Base-by-base conservation (phyloP, 2,113 vertebrate species). In the Tachuris rubrigastra region DNA sequence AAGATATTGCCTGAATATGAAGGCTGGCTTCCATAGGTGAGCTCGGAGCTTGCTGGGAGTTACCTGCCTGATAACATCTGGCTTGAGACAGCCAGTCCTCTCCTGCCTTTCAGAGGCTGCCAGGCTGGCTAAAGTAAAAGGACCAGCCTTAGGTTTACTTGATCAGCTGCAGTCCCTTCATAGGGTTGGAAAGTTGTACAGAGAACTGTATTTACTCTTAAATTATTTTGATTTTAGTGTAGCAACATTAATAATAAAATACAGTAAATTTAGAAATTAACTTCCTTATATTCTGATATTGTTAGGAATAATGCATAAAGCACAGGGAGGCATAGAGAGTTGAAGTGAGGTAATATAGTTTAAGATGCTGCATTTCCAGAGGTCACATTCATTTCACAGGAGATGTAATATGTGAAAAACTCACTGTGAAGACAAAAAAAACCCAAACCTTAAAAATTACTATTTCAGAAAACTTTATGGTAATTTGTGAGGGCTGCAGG, bases 401-500 rank as follows among this genome's bases (percentile, higher is more conserved):
- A 96, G 94, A 96, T 96, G 79, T 92, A 96, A 90, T 97, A 85
- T 85, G 67, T 87, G 94, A 97, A 87, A 93, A 94, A 95, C 88
- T 97, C 52, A 66, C 56, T 88, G 33, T 59, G 75, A 89, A 90
- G 60, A 84, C 49, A 80, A 91, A 91, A 96, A 92, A 69, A 83
- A n/a, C n/a, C n/a, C n/a, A 12, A 39, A 41, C 9, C 60, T 44
- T 91, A 47, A 28, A 96, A 93, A 77, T 95, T 67, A 93, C 66
- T 90, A 71, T 49, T 94, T 93, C 5, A 62, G 19, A 84, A 87
- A 74, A 20, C 85, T 78, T 91, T 95, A 67, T 87, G n/a, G 75
- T 72, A 50, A 71, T 27, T 77, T 72, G 19, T 77, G 7, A 74
- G 47, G 41, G 14, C 80, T 92, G 44, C 65, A 2, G 71, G 71